These are phyloP conservation scores for Tarsius wallacei DNA, from an alignment of 2,797 vertebrate genomes.

Conservation along the genomic window DNA sequence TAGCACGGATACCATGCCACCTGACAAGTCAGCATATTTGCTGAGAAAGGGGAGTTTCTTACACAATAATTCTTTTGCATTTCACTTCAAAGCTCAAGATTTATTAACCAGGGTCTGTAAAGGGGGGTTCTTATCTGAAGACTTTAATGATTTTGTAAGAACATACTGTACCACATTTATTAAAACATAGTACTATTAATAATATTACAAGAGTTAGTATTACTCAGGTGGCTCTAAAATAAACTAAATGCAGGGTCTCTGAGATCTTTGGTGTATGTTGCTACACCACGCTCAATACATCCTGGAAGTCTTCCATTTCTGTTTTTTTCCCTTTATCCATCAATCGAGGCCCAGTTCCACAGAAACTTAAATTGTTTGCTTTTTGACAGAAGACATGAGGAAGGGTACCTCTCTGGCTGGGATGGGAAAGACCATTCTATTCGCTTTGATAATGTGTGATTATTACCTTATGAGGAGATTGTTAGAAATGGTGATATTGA, in stretches of 20 bases:
- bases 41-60: conserved; percentile 36
- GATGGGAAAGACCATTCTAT: conserved; percentile 21
- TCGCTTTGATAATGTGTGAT: background rate
- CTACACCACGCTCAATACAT: background rate
- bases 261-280: background rate
- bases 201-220: background rate
- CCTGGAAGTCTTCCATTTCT: background rate
- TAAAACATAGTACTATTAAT: conserved; percentile 37
- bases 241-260: background rate
- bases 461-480: conserved; percentile 9
- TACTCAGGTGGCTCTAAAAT: background rate
- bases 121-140: conserved; percentile 25
- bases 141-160: conserved; percentile 59
- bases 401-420: background rate
- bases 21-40: conserved; percentile 62
- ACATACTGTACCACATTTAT: conserved; percentile 25
- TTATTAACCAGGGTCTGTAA: conserved; percentile 57
- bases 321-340: conserved; percentile 12
- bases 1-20: background rate
- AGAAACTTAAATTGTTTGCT: background rate
- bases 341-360: background rate
- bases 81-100: conserved; percentile 64
- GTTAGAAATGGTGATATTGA: background rate
- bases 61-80: conserved; percentile 50
- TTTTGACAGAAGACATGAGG: background rate